Conservation (phyloP, 2,888 invertebrate genomes). For the Graphium colonna region DNA sequence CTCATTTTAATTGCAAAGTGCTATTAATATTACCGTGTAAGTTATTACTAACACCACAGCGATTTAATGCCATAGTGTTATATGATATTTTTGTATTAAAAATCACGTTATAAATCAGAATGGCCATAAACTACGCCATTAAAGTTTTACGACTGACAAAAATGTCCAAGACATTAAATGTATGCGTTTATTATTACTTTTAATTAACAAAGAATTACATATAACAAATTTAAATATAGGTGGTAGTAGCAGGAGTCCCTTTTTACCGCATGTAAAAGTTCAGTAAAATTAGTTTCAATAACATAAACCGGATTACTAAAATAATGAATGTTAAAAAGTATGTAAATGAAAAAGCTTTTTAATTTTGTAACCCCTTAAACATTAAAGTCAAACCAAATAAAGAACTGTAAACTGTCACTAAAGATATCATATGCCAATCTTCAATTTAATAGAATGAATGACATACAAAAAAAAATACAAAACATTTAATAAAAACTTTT, state of each 20-base stretch:
- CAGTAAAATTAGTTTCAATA: too few species aligned
- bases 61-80: neutral
- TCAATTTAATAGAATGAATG: too few species aligned
- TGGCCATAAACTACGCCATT: neutral
- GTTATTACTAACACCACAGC: neutral
- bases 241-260: neutral
- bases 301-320: too few species aligned
- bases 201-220: conserved; percentile 10
- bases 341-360: too few species aligned
- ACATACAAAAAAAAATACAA: too few species aligned
- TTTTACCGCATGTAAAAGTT: conserved; percentile 13
- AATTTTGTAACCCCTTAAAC: too few species aligned
- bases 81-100: neutral
- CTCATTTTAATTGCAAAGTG: too few species aligned
- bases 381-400: too few species aligned
- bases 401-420: too few species aligned
- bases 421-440: too few species aligned
- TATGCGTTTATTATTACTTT: neutral
- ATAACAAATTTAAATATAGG: conserved; percentile 3
- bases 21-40: neutral
- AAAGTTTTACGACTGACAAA: neutral
- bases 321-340: too few species aligned
- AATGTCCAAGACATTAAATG: conserved; percentile 2
- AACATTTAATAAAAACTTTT: too few species aligned
- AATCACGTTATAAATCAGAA: neutral